Conservation (phyloP, 2,113 vertebrate genomes). For the Seriola aureovittata region DNA sequence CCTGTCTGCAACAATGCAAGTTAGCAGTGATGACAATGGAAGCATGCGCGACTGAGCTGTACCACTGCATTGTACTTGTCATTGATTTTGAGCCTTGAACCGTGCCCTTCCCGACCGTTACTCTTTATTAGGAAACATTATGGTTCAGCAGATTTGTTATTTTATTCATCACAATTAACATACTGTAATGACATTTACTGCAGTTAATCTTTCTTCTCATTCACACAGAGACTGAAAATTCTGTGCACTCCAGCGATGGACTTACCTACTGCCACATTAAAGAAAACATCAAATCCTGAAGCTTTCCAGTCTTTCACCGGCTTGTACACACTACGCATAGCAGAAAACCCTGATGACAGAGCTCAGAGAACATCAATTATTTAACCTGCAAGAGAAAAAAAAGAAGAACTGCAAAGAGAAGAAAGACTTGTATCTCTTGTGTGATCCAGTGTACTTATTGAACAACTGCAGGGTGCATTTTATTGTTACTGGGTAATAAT, state of each 20-base stretch:
- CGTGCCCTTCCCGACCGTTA: no score
- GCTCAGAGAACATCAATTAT: background rate
- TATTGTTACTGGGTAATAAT: background rate
- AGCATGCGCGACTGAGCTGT: background rate
- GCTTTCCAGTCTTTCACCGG: conserved; percentile 68
- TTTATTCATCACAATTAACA: background rate
- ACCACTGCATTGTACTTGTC: background rate
- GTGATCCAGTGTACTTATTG: background rate
- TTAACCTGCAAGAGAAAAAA: conserved; percentile 12
- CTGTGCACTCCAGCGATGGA: conserved; percentile 80
- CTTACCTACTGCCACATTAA: conserved; percentile 49
- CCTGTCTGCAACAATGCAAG: background rate
- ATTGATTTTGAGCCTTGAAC: background rate
- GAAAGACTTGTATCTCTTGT: background rate
- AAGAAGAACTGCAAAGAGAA: background rate
- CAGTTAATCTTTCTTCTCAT: background rate
- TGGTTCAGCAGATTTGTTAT: background rate
- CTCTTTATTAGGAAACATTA: background rate
- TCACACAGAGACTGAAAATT: conserved; percentile 74
- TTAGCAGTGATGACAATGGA: background rate
- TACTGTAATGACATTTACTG: background rate
- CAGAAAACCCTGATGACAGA: conserved; percentile 13
- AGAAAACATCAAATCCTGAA: conserved; percentile 41
- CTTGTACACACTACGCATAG: conserved; percentile 57
- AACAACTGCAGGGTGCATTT: background rate